Evolutionary conservation across 2,797 vertebrate genomes (phyloP), one percentile per base, ranked within the genome.

Genomic region (Aratinga solstitialis): DNA sequence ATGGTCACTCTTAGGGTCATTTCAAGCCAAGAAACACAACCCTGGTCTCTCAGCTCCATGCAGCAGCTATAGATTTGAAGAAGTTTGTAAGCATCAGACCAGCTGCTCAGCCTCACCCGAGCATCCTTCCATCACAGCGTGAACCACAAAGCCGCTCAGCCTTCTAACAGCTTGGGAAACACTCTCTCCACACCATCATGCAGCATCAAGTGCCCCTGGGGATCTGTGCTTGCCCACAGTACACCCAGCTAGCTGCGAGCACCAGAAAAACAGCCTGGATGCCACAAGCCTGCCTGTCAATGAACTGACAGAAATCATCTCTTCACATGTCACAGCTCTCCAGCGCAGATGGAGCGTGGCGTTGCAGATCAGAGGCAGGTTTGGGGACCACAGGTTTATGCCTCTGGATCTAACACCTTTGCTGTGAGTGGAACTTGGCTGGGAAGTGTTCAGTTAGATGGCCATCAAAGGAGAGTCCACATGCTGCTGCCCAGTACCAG

Each of bases 111-210:
- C 71, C 74, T 91, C 83, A 47, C 26, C 45, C 7, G 1, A 79
- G 85, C 85, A 59, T 77, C 56, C 61, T 45, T 67, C 69, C 81
- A 27, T 36, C 62, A 38, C 77, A 71, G 56, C 0, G 0, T 10
- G 36, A 79, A 51, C 21, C 76, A 86, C 51, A 32, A 59, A 73
- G 87, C 43, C 45, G 56, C 85, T 90, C 82, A 87, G 65, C 78
- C 67, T 63, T 76, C 56, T 38, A 32, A 30, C 77, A 94, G 90
- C 92, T 67, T 72, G 80, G 90, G 84, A 58, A 94, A 96, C 76
- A 80, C 59, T 89, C 93, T 86, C 87, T 91, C 50, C 84, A 71
- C 68, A 62, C 71, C 74, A 51, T 58, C 73, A 21, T 2, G 5
- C 63, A 79, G 71, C 66, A 73, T 32, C 32, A 18, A 91, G 89